These are phyloP conservation scores for Percina caprodes DNA, from an alignment of 2,113 vertebrate species.

Conservation along the genomic window DNA sequence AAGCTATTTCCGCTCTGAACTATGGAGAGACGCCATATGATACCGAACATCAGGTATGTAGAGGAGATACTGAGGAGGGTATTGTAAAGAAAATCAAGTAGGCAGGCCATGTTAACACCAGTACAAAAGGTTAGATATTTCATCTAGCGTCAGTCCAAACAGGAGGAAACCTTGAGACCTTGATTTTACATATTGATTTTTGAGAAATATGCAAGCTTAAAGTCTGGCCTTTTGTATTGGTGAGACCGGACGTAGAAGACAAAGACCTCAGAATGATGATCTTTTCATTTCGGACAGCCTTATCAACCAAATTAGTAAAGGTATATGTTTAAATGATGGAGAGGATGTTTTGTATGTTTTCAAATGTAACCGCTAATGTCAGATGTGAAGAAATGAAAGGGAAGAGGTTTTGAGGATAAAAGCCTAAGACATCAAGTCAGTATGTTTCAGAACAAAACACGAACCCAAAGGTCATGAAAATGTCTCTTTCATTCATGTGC, in stretches of 20 bases:
- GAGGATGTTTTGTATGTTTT: constrained; percentile 58
- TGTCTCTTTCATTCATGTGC: constrained; percentile 31
- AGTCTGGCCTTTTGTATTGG: constrained; percentile 31
- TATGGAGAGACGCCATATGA: constrained; percentile 72
- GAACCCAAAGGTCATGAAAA: constrained; percentile 35
- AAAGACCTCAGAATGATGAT: neutral
- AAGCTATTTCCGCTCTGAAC: constrained; percentile 41
- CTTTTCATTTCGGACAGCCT: constrained; percentile 28
- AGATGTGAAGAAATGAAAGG: constrained; percentile 44
- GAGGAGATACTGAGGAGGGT: constrained; percentile 50
- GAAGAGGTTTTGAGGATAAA: constrained; percentile 51
- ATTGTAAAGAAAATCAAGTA: constrained; percentile 10
- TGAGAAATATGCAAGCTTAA: constrained; percentile 14
- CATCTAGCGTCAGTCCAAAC: constrained; percentile 21
- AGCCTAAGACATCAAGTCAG: constrained; percentile 49
- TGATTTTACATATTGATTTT: constrained; percentile 51
- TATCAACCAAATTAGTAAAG: constrained; percentile 28
- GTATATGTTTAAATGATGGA: constrained; percentile 23
- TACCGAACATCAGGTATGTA: constrained; percentile 54
- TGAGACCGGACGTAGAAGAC: neutral
- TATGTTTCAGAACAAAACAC: constrained; percentile 37
- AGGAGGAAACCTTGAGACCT: constrained; percentile 44
- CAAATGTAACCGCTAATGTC: constrained; percentile 51
- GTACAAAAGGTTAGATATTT: constrained; percentile 57
- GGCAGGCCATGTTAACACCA: constrained; percentile 24